These are phyloP conservation scores for Ormia ochracea DNA, from an alignment of 2,888 invertebrate genomes.

Conservation along the genomic window DNA sequence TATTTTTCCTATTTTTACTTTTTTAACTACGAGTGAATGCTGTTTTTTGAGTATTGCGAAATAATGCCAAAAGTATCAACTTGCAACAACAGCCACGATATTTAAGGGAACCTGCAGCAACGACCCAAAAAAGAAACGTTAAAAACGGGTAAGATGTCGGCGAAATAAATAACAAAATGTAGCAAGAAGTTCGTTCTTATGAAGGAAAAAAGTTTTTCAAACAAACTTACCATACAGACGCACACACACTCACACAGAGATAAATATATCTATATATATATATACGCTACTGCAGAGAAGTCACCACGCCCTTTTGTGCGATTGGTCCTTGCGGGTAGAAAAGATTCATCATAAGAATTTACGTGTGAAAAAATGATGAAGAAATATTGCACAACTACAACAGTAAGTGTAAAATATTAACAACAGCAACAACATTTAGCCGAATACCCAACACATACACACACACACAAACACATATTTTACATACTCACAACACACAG, in stretches of 20 bases:
- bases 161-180: constrained; percentile 10
- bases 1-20: not conserved
- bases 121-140: not conserved
- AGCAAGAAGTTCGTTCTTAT: constrained; percentile 31
- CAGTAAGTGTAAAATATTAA: constrained; percentile 47
- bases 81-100: constrained; percentile 38
- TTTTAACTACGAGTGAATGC: not conserved
- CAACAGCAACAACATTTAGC: constrained; percentile 12
- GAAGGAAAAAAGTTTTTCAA: constrained; percentile 23
- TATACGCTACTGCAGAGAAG: constrained; percentile 11
- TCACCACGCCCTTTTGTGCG: constrained; percentile 74
- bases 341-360: constrained; percentile 75
- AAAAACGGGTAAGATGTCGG: constrained; percentile 31
- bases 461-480: constrained; percentile 10
- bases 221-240: constrained; percentile 3
- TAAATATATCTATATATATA: no score
- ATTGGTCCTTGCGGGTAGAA: constrained; percentile 74
- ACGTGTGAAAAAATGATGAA: constrained; percentile 75
- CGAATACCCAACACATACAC: not conserved
- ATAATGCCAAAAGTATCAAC: constrained; percentile 37
- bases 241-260: not conserved
- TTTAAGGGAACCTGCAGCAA: constrained; percentile 22
- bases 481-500: no score
- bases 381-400: constrained; percentile 60
- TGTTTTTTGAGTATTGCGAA: constrained; percentile 18